Evolutionary conservation across 2,113 vertebrate species (phyloP), one percentile per base, ranked within the genome.

Genomic region (Opisthocomus hoazin): DNA sequence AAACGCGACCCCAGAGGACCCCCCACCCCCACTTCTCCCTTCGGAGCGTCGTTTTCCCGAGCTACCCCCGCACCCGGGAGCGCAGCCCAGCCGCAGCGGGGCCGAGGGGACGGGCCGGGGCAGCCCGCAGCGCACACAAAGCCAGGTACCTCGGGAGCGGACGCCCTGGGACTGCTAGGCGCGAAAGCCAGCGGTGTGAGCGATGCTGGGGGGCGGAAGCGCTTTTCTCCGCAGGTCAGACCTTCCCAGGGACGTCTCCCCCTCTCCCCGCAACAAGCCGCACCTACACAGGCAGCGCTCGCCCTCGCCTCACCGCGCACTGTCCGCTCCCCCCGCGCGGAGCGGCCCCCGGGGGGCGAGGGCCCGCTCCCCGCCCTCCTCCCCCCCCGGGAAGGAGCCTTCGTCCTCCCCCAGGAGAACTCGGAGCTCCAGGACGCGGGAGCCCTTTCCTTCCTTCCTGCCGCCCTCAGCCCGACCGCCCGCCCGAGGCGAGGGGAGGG

Each of bases 371-470:
- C 76, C 32, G 56, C 65, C 84, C 34, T 14, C 60, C 70, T 37
- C 75, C 50, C 16, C 48, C 30, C 76, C 32, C 3, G 68, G 60
- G 36, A 36, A 50, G 32, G 27, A 63, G 37, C 68, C 73, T 11
- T 41, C 80, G 58, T 63, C 34, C 73, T 87, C 63, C 82, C 68
- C 79, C 24, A 81, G 48, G n/a, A 84, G 77, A 81, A 74, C 63
- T 81, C 78, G n/a, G n/a, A n/a, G n/a, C 76, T 66, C 73, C 68
- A 66, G 73, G 91, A 93, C 69, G 77, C 58, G 45, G 74, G 77
- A 92, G 82, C 84, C 26, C 39, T 89, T 51, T 91, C 85, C 77
- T 89, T 89, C 90, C 86, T 94, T 89, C 64, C 94, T 57, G 36
- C 63, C 71, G 19, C 7, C 66, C 30, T n/a, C n/a, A n/a, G n/a